Evolutionary conservation across 1,140 invertebrate species (phyloP).

Genomic region (Cydia strobilella): DNA sequence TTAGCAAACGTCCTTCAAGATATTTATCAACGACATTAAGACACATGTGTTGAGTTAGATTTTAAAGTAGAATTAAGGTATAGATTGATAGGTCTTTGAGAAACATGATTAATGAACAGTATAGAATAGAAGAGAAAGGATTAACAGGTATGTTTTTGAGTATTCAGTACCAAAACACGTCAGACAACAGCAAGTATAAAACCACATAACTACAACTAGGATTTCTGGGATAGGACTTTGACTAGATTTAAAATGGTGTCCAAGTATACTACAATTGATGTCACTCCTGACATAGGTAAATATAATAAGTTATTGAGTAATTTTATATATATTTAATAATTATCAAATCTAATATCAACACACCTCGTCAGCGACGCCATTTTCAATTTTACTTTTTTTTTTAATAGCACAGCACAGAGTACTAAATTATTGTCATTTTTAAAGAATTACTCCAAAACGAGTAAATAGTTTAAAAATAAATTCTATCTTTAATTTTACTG

Average conservation of each 20-base stretch:
- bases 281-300: background rate
- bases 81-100: background rate
- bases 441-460: background rate
- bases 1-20: background rate
- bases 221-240: background rate
- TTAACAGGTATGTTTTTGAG: background rate
- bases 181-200: constrained; percentile 21
- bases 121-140: background rate
- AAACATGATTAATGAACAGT: background rate
- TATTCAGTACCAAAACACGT: constrained; percentile 22
- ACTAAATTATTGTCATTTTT: background rate
- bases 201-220: background rate
- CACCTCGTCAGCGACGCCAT: constrained; percentile 75
- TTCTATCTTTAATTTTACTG: background rate
- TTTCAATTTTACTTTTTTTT: constrained; percentile 45
- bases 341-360: constrained; percentile 45
- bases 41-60: background rate
- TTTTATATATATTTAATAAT: constrained; percentile 33
- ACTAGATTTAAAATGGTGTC: background rate
- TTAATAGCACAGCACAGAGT: background rate
- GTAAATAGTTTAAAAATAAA: background rate
- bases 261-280: background rate
- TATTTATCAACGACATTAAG: background rate
- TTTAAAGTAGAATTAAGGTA: background rate
- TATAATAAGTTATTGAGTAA: background rate